Base-by-base conservation (phyloP, 2,113 vertebrate genomes). In the Pelvicachromis taeniatus region DNA sequence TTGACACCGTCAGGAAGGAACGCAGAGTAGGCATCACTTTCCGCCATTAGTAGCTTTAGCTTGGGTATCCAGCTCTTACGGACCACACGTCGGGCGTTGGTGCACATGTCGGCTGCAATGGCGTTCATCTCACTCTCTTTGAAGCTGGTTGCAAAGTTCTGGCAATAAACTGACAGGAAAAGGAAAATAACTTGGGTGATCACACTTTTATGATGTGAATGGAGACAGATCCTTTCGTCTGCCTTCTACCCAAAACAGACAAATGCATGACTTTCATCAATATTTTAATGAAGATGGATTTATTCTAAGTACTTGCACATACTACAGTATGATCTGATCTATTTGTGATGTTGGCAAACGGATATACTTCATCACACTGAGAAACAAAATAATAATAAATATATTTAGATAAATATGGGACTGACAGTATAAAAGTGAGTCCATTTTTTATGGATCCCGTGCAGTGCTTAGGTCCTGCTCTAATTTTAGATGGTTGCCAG, bases 81-180 rank as follows among this genome's bases (percentile, higher is more conserved):
- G 70, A 99, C 98, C 4, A 99, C 98, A 0, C 98, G 97, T 5
- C 98, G 97, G 45, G 98, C 98, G 2, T 99, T 99, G 90, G 98
- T 99, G 95, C 98, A 99, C 98, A 99, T 99, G 95, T 99, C 98
- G 0, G 98, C 98, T 0, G 98, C 98, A 3, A 99, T 99, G 91
- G 98, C 98, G 1, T 99, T 99, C 98, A 99, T 99, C 95, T 99
- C 98, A 2, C 98, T 99, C 95, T 99, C 98, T 94, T 98, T 98
- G 96, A 99, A 99, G 95, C 97, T 99, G 29, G 97, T 98, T 65
- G 97, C 98, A 21, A 99, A 99, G 93, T 98, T 99, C 97, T 99
- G 98, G 96, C 97, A 98, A 96, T 99, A 99, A 96, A 97, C 98
- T 99, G 95, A 9, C 4, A 23, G 23, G 13, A 29, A 9, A 26